Evolutionary conservation across 2,888 invertebrate genomes (phyloP).

Genomic region (Chironomus tentans): DNA sequence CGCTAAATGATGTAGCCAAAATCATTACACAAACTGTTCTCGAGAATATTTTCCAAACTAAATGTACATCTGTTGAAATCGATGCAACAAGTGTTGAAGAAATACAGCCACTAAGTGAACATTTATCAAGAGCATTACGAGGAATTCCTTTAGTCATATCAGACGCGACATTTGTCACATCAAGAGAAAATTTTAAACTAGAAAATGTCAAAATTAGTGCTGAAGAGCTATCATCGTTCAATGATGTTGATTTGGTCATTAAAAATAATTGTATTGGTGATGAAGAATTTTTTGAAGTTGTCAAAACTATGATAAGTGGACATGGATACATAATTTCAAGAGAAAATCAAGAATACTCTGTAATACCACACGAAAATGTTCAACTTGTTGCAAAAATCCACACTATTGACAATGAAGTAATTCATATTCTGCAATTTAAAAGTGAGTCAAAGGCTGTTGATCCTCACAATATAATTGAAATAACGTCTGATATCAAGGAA

Average conservation of each 20-base stretch:
- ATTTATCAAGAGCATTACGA: constrained; percentile 50
- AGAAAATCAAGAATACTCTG: constrained; percentile 39
- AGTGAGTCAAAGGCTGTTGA: not conserved
- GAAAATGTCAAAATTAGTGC: constrained; percentile 52
- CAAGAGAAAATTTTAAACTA: constrained; percentile 35
- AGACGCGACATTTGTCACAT: constrained; percentile 48
- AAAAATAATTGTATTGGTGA: constrained; percentile 32
- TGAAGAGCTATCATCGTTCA: constrained; percentile 45
- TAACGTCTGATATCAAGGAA: constrained; percentile 33
- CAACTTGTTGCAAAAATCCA: constrained; percentile 33
- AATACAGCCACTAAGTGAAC: constrained; percentile 45
- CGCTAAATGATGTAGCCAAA: constrained; percentile 46
- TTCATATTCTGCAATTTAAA: constrained; percentile 35
- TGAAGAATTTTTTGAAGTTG: constrained; percentile 41
- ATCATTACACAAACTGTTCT: constrained; percentile 58
- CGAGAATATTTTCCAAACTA: constrained; percentile 57
- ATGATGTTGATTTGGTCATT: constrained; percentile 34
- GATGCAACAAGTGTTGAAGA: constrained; percentile 38
- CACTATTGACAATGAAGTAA: constrained; percentile 34
- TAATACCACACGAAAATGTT: constrained; percentile 33
- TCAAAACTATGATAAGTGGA: constrained; percentile 45
- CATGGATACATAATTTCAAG: constrained; percentile 54
- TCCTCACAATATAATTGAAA: constrained; percentile 31
- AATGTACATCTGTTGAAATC: constrained; percentile 53
- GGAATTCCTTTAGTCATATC: constrained; percentile 62